Percentiles rank a stretch among this genome's conserved stretches.
Evolutionary conservation across 2,113 vertebrate genomes (phyloP).

Genomic region (Uria lomvia): DNA sequence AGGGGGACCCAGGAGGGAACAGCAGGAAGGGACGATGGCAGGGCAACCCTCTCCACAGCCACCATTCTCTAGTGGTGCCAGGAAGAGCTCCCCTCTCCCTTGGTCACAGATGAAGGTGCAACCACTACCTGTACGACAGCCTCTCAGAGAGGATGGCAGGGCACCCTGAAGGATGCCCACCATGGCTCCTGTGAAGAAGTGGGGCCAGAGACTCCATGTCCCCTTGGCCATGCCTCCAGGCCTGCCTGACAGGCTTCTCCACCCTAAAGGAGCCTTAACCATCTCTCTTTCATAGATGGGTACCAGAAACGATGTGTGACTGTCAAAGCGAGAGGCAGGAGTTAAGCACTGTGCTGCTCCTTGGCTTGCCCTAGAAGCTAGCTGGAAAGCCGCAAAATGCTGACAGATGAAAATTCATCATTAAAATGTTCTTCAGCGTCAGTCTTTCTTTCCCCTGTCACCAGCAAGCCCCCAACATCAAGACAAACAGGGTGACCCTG

Average conservation of each 20-base stretch:
- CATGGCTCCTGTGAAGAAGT: rapidly evolving
- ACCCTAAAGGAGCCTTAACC: neutral
- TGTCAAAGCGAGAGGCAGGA: neutral
- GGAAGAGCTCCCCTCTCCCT: neutral
- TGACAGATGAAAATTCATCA: neutral
- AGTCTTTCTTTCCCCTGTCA: neutral
- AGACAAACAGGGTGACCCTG: constrained; percentile 31
- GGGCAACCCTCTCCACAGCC: no score
- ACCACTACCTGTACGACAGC: rapidly evolving
- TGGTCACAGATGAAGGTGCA: neutral
- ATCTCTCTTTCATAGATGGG: neutral
- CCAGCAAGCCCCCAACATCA: neutral
- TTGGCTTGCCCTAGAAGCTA: neutral
- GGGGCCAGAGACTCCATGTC: rapidly evolving
- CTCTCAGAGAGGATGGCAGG: neutral
- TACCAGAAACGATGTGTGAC: rapidly evolving
- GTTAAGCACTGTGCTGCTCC: neutral
- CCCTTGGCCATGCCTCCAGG: neutral
- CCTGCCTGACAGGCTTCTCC: neutral
- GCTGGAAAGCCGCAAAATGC: neutral
- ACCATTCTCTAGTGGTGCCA: neutral
- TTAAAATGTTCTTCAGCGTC: neutral
- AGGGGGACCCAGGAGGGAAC: neutral
- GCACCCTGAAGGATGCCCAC: neutral
- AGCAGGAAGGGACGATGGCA: rapidly evolving